Base-by-base conservation (phyloP, 1,140 invertebrate genomes). In the Protaetia brevitarsis region DNA sequence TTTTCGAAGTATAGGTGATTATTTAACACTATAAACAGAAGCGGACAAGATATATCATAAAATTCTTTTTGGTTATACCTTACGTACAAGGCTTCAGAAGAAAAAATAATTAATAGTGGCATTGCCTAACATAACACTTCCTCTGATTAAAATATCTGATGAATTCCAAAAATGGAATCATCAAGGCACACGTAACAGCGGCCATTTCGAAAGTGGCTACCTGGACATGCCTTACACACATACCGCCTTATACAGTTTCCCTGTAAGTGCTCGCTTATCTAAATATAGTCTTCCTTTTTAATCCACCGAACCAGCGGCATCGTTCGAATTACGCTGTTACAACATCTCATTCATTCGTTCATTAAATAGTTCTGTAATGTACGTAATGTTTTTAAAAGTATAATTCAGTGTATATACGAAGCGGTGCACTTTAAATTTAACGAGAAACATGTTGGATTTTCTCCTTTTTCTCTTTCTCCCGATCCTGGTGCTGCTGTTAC, bases 251-350 rank as follows among this genome's bases (percentile, higher is more conserved):
- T n/a, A n/a, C n/a, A n/a, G n/a, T n/a, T n/a, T n/a, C n/a, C n/a
- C n/a, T 19, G 26, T 51, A 51, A 16, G 19, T 51, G 13, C 41
- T 23, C 16, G 26, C 41, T 23, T 51, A 51, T 51, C 41, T 51
- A 51, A 19, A 51, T 51, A 51, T 51, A 51, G 41, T 23, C 21
- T 19, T 5, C 41, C 41, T 51, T 51, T 51, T 51, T 23, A n/a
- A n/a, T n/a, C n/a, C n/a, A n/a, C n/a, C 16, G 11, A 51, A 19
- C 41, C 26, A 23, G 21, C 41, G 6, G 19, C 41, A 23, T 19
- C 41, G 41, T 51, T 51, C 41, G 41, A 51, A 51, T 45, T 51
- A 51, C 41, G 41, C 41, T 19, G 19, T 51, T 19, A 51, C 41
- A 23, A 23, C 19, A 8, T 23, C 41, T 23, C 6, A 23, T 19